A percentile compares a stretch with the other conserved stretches of the same genome.
phyloP scores from a whole-genome alignment of 2,888 invertebrate species.

The Drosophila anomalipes region DNA sequence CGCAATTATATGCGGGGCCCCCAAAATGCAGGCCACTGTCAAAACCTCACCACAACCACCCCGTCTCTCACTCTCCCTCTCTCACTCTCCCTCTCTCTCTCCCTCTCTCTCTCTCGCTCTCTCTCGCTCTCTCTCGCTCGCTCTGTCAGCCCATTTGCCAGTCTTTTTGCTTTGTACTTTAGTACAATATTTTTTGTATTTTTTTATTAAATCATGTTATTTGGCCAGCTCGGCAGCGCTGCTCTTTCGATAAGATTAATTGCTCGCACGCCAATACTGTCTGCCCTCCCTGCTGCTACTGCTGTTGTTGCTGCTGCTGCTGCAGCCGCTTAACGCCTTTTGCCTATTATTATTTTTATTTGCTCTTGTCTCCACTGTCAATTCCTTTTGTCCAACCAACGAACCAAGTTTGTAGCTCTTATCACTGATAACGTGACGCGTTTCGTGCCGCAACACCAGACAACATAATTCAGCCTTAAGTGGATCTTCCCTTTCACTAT shows the following conservation, averaged over 20 bases:
- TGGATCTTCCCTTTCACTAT: background rate
- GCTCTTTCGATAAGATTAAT: constrained; percentile 70
- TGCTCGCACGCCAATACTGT: constrained; percentile 45
- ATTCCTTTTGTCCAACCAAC: constrained; percentile 41
- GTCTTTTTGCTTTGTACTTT: constrained; percentile 35
- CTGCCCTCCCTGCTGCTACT: constrained; percentile 2
- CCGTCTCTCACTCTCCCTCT: background rate
- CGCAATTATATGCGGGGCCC: constrained; percentile 58
- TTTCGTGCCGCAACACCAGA: constrained; percentile 26
- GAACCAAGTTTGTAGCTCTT: constrained; percentile 19
- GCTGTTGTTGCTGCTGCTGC: background rate
- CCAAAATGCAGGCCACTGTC: constrained; percentile 24
- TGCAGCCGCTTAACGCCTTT: constrained; percentile 20
- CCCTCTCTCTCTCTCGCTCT: background rate
- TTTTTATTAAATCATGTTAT: constrained; percentile 69
- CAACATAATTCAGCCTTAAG: constrained; percentile 10
- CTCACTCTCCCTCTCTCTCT: background rate
- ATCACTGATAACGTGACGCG: constrained; percentile 37
- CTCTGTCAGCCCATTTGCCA: background rate
- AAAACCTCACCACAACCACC: background rate
- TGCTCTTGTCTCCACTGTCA: constrained; percentile 12
- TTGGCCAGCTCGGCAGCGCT: constrained; percentile 52
- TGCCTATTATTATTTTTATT: background rate
- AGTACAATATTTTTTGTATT: constrained; percentile 43
- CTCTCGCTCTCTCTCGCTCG: background rate